phyloP scores from a whole-genome alignment of 2,113 vertebrate genomes.

The Oplegnathus fasciatus region DNA sequence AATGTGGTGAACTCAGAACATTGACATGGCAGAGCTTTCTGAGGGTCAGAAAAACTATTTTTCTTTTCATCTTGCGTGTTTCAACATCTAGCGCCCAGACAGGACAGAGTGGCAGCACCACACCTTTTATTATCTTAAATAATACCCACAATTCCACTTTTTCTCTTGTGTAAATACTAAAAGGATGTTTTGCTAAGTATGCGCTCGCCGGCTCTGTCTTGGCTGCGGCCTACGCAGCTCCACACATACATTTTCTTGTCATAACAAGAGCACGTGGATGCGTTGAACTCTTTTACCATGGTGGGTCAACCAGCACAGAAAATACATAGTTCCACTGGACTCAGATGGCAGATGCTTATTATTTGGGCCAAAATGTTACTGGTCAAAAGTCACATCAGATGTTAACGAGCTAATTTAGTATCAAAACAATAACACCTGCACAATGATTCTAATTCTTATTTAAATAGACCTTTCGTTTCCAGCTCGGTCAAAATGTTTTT shows the following conservation, averaged over 20 bases:
- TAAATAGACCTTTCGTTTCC: neutral
- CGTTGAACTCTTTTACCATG: conserved; percentile 29
- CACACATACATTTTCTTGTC: conserved; percentile 38
- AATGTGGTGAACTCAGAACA: conserved; percentile 48
- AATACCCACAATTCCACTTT: conserved; percentile 59
- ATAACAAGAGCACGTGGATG: conserved; percentile 52
- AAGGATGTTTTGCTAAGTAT: conserved; percentile 45
- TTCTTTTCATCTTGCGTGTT: conserved; percentile 65
- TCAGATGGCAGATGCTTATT: neutral
- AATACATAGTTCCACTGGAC: neutral
- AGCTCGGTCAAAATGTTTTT: neutral
- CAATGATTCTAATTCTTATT: neutral
- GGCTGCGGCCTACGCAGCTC: neutral
- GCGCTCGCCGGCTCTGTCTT: conserved; percentile 12
- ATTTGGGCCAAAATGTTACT: neutral
- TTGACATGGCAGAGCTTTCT: conserved; percentile 50
- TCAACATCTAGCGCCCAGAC: conserved; percentile 49
- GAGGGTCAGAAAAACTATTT: conserved; percentile 38
- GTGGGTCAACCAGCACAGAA: neutral
- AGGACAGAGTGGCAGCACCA: conserved; percentile 58
- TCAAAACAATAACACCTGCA: neutral
- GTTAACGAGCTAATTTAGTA: neutral
- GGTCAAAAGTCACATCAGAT: neutral
- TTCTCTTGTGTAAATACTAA: conserved; percentile 55
- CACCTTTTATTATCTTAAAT: conserved; percentile 76